Evolutionary conservation across 2,888 invertebrate genomes (phyloP).

Genomic region (Orchesellides sinensis): DNA sequence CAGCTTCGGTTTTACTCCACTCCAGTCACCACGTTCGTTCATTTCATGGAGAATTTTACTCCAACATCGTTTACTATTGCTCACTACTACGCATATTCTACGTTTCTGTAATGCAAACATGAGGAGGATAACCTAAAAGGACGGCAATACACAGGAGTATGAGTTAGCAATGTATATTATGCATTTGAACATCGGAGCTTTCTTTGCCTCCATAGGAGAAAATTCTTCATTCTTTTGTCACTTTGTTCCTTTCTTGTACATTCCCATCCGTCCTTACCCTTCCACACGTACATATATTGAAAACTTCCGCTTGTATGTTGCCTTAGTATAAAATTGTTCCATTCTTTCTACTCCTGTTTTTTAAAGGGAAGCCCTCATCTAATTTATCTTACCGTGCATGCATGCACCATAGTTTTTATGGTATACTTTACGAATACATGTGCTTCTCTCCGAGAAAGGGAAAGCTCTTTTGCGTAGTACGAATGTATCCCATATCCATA

Average conservation of each 20-base stretch:
- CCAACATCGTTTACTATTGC: no score
- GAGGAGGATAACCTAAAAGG: constrained; percentile 3
- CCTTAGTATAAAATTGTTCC: no score
- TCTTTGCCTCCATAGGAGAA: constrained; percentile 22
- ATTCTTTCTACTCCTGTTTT: not conserved
- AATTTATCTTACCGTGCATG: constrained; percentile 47
- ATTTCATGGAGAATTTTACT: no score
- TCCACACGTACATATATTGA: not conserved
- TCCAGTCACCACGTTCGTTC: no score
- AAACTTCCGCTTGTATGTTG: not conserved
- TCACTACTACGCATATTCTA: not conserved
- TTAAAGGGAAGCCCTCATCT: constrained; percentile 30
- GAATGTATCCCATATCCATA: no score
- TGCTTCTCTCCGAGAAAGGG: constrained; percentile 11
- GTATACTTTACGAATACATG: constrained; percentile 10
- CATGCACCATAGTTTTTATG: no score
- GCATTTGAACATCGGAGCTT: not conserved
- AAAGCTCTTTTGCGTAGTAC: constrained; percentile 25
- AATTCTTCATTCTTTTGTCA: constrained; percentile 37
- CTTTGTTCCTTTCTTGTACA: constrained; percentile 15
- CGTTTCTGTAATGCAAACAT: not conserved
- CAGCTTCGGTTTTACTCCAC: constrained; percentile 5
- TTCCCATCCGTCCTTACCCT: not conserved
- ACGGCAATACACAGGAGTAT: not conserved
- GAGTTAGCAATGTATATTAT: no score